Evolutionary conservation across 2,113 vertebrate species (phyloP).

Genomic region (Pseudorectes ferrugineus): DNA sequence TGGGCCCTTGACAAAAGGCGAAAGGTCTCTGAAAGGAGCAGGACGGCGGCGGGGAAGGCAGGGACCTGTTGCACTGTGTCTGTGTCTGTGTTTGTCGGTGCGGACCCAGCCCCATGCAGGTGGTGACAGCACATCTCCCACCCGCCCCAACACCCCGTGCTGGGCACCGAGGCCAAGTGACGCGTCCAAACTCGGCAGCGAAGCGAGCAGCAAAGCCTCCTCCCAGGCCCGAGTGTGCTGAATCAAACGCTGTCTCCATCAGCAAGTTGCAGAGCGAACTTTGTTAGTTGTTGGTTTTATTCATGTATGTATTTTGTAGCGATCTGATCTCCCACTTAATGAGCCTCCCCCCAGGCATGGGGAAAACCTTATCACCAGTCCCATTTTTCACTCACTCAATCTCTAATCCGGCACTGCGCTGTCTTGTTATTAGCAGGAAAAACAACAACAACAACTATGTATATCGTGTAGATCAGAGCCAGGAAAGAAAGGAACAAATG

Average conservation of each 20-base stretch:
- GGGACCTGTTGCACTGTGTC: not conserved
- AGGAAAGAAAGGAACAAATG: constrained; percentile 54
- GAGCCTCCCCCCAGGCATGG: constrained; percentile 9
- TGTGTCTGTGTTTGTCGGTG: not conserved
- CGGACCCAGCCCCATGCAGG: constrained; percentile 12
- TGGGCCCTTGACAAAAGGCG: constrained; percentile 71
- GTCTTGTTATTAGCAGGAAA: constrained; percentile 42
- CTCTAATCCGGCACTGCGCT: not conserved
- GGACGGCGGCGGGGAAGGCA: not conserved
- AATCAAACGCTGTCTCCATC: constrained; percentile 64
- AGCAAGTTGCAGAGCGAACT: constrained; percentile 70
- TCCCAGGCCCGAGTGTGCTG: constrained; percentile 5
- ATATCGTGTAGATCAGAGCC: constrained; percentile 47
- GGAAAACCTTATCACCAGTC: constrained; percentile 5
- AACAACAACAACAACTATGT: constrained; percentile 42
- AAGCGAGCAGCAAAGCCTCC: not conserved
- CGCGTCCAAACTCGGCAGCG: not conserved
- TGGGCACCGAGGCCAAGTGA: constrained; percentile 63
- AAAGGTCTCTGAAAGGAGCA: constrained; percentile 12
- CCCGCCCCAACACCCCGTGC: not conserved
- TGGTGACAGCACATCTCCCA: constrained; percentile 24
- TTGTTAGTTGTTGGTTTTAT: constrained; percentile 64
- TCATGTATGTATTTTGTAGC: not conserved
- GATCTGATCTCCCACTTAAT: constrained; percentile 57
- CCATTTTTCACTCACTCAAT: constrained; percentile 15